phyloP scores from a whole-genome alignment of 2,888 invertebrate species.

The Tetrapedia diversipes region DNA sequence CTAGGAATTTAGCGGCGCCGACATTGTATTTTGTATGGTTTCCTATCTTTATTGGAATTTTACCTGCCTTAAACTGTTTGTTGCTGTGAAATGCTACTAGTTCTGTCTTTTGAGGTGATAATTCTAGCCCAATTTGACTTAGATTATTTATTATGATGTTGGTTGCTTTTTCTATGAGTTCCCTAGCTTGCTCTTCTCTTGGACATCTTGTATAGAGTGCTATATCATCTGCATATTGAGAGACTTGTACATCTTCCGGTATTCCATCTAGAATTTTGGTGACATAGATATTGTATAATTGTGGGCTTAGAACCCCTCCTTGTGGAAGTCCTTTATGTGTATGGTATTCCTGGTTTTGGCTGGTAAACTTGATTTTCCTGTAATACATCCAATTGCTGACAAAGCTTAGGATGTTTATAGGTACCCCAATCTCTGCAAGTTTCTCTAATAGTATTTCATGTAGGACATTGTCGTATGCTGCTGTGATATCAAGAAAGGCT shows the following conservation, averaged over 20 bases:
- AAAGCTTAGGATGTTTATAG: not conserved
- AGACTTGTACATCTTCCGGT: not conserved
- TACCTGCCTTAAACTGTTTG: too few relatives aligned
- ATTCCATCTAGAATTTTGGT: not conserved
- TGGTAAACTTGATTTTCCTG: not conserved
- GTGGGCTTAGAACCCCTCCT: constrained; percentile 11
- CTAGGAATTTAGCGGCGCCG: not conserved
- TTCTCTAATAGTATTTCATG: not conserved
- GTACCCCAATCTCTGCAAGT: not conserved
- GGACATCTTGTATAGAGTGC: not conserved
- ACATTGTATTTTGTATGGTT: not conserved
- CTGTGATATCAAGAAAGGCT: constrained; percentile 3
- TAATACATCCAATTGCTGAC: not conserved
- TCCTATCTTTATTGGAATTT: not conserved
- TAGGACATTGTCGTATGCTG: constrained; percentile 25
- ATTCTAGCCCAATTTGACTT: not conserved
- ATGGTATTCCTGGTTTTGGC: fast-evolving
- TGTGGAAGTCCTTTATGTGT: constrained; percentile 18
- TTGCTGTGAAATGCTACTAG: too few relatives aligned
- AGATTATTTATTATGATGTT: not conserved
- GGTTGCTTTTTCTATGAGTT: not conserved
- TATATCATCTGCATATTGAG: constrained; percentile 22
- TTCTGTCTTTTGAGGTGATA: not conserved
- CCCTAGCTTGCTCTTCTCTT: not conserved
- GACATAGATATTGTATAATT: constrained; percentile 12